These are phyloP conservation scores for Cyclophora albipunctata DNA, from an alignment of 2,888 invertebrate genomes.

Conservation along the genomic window DNA sequence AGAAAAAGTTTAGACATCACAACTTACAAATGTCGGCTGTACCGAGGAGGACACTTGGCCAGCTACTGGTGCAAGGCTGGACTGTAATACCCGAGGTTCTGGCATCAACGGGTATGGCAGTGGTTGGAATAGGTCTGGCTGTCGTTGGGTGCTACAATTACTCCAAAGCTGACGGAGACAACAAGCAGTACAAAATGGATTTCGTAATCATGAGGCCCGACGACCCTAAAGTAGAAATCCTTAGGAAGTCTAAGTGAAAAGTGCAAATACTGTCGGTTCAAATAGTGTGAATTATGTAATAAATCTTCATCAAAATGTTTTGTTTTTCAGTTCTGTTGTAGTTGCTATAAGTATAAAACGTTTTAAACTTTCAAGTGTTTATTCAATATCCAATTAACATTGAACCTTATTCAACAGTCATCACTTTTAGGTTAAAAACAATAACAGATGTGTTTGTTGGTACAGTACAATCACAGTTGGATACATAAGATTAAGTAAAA, in stretches of 20 bases:
- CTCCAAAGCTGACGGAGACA: slow-evolving; percentile 77
- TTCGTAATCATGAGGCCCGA: slow-evolving; percentile 80
- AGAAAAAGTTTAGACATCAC: no score
- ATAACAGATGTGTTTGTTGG: no score
- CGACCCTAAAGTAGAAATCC: slow-evolving; percentile 78
- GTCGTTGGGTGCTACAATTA: slow-evolving; percentile 65
- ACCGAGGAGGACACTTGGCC: slow-evolving; percentile 48
- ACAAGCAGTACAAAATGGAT: slow-evolving; percentile 77
- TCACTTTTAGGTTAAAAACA: no score
- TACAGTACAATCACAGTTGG: no score
- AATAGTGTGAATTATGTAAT: slow-evolving; percentile 59
- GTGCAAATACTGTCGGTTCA: slow-evolving; percentile 5
- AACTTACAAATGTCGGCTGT: slow-evolving; percentile 40
- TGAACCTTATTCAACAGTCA: no score
- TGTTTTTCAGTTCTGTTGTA: background rate
- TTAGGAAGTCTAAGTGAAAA: slow-evolving; percentile 53
- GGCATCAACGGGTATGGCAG: slow-evolving; percentile 73
- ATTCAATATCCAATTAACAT: no score
- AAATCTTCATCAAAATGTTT: slow-evolving; percentile 27
- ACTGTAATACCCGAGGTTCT: slow-evolving; percentile 83
- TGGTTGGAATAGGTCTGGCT: slow-evolving; percentile 74
- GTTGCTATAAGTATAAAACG: background rate
- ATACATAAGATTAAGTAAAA: no score
- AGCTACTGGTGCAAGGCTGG: slow-evolving; percentile 69
- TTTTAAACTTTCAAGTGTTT: background rate